Evolutionary conservation across 1,140 invertebrate species (phyloP), one percentile per base, ranked within the genome.

Genomic region (Rhopalosiphum maidis): DNA sequence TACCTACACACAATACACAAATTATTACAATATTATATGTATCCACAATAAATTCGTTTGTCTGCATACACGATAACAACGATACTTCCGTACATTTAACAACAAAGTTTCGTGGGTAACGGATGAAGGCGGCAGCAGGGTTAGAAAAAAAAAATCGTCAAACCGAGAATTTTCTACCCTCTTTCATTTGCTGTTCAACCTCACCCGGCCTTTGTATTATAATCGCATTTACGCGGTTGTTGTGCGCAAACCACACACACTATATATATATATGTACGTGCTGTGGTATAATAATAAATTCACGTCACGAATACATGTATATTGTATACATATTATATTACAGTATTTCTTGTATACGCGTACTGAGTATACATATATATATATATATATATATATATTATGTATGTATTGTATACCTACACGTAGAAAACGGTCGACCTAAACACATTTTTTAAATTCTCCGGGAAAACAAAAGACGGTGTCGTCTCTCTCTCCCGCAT

Each of bases 361-460:
- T 18, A 77, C 60, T 77, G 30, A 77, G 60, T 77, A 77, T 77
- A 77, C n/a, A n/a, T 6, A 15, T 77, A n/a, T n/a, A n/a, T n/a
- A 77, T n/a, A 68, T 77, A n/a, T 77, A 77, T 77, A 77, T 15
- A n/a, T 6, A 15, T 77, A 77, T n/a, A 68, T 77, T n/a, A 77
- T 77, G 18, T 77, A 77, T n/a, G 48, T 51, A 51, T 51, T 51
- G 5, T 77, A n/a, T 68, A 30, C 55, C 55, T 60, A 60, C 25
- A 60, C n/a, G 30, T 30, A 77, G 60, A 77, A 77, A 77, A 77
- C 60, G 30, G 60, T 77, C 60, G 60, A 77, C 60, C 60, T 77
- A 68, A 68, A 77, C 60, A 77, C 60, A 77, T 77, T 77, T 77
- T 77, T 77, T 77, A n/a, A 77, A 77, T 77, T 77, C n/a, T 77